Conservation (phyloP, 1,140 invertebrate species). For the Cydia strobilella region DNA sequence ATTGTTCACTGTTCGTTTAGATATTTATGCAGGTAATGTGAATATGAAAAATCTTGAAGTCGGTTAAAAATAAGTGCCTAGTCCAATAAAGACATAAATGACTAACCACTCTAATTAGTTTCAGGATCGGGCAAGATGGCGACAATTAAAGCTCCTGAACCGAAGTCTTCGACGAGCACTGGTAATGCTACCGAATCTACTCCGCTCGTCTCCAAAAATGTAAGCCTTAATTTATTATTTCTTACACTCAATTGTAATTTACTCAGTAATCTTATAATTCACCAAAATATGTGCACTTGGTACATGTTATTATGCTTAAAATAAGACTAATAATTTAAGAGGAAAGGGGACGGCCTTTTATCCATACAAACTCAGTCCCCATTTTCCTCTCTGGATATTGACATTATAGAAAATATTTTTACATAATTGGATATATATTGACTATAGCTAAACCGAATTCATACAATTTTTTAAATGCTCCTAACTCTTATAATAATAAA, state of each 20-base stretch:
- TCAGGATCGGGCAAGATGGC: conserved; percentile 1
- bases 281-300: too few relatives aligned
- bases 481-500: too few relatives aligned
- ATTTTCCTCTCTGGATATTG: too few relatives aligned
- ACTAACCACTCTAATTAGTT: background rate
- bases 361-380: too few relatives aligned
- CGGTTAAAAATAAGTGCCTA: too few relatives aligned
- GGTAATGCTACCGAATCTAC: conserved; percentile 9
- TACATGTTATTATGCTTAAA: too few relatives aligned
- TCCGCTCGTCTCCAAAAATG: conserved; percentile 12
- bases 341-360: too few relatives aligned
- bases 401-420: too few relatives aligned
- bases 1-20: background rate
- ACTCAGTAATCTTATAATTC: background rate
- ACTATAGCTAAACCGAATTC: too few relatives aligned
- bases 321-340: too few relatives aligned
- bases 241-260: background rate
- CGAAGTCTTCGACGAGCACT: background rate
- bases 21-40: background rate
- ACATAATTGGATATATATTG: too few relatives aligned
- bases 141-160: conserved; percentile 15
- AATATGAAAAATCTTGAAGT: background rate
- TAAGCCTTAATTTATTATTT: background rate
- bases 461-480: too few relatives aligned
- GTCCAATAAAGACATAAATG: background rate